Base-by-base conservation (phyloP, 2,113 vertebrate species). In the Aphelocoma coerulescens region DNA sequence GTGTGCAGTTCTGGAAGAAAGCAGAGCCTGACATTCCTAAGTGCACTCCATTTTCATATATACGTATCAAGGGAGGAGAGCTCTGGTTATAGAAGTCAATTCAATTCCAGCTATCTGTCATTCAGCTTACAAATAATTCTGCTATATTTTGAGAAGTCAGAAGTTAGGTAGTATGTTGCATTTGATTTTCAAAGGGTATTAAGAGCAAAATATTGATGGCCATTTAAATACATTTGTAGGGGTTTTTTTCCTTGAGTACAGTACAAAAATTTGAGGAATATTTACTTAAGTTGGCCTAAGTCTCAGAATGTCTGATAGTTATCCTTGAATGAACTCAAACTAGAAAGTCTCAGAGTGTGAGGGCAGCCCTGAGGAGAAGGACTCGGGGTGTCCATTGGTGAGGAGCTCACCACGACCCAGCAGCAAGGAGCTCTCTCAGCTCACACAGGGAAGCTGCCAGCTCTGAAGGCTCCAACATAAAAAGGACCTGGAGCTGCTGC, bases 11-110 rank as follows among this genome's bases (percentile, higher is more conserved):
- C 37, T 92, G 73, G 85, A 80, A 93, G 85, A 96, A 92, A 92
- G 91, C 72, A 84, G 63, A 62, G 68, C 57, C 91, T 93, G 94
- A 87, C 92, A 82, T 89, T 75, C 33, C 1, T 80, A 95, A 88
- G 72, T 81, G 68, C 79, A 84, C 61, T 94, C 41, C 72, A 92
- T 92, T 96, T 96, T 96, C 91, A 94, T 93, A 67, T 35, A 66
- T 37, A 80, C 2, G 23, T 62, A 81, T 75, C 85, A n/a, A 55
- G 85, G 93, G 87, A 94, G 90, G 62, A 80, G 85, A 77, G 82
- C 61, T 72, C 67, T 87, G 65, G 24, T 93, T 95, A 66, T 41
- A 86, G 85, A 51, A 85, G 66, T 91, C 71, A 75, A 23, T 92
- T 96, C 74, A 61, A 57, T 89, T 95, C 87, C 72, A 85, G 54